Evolutionary conservation across 2,113 vertebrate genomes (phyloP).

Genomic region (Chaenogobius annularis): DNA sequence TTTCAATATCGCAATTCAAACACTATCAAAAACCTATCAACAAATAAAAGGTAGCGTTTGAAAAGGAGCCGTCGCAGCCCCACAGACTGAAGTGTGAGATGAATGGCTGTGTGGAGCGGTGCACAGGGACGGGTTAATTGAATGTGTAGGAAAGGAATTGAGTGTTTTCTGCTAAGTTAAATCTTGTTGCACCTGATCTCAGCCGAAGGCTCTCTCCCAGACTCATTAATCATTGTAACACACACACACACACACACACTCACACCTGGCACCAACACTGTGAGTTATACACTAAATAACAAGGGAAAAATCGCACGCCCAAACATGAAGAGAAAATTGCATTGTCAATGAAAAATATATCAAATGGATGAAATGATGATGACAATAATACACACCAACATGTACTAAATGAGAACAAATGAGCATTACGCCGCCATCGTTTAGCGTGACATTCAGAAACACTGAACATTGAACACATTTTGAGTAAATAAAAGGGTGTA

Average conservation of each 20-base stretch:
- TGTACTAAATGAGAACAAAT: background rate
- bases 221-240: conserved; percentile 69
- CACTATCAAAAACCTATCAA: conserved; percentile 23
- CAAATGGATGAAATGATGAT: conserved; percentile 38
- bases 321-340: conserved; percentile 6
- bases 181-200: conserved; percentile 73
- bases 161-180: conserved; percentile 70
- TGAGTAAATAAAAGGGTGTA: conserved; percentile 30
- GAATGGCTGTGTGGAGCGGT: conserved; percentile 49
- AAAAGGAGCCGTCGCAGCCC: conserved; percentile 25
- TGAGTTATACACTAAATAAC: conserved; percentile 7
- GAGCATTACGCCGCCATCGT: background rate
- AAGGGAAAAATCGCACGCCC: background rate
- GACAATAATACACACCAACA: background rate
- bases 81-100: conserved; percentile 43
- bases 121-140: conserved; percentile 68
- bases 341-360: conserved; percentile 6
- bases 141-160: conserved; percentile 70
- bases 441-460: background rate
- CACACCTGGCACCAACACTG: conserved; percentile 8
- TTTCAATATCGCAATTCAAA: conserved; percentile 23
- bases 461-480: conserved; percentile 10
- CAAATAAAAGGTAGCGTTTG: conserved; percentile 52
- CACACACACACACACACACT: conserved; percentile 19
- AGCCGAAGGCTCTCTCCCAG: conserved; percentile 56